These are phyloP conservation scores for Ypsolopha sequella DNA, from an alignment of 2,888 invertebrate genomes.

Conservation along the genomic window DNA sequence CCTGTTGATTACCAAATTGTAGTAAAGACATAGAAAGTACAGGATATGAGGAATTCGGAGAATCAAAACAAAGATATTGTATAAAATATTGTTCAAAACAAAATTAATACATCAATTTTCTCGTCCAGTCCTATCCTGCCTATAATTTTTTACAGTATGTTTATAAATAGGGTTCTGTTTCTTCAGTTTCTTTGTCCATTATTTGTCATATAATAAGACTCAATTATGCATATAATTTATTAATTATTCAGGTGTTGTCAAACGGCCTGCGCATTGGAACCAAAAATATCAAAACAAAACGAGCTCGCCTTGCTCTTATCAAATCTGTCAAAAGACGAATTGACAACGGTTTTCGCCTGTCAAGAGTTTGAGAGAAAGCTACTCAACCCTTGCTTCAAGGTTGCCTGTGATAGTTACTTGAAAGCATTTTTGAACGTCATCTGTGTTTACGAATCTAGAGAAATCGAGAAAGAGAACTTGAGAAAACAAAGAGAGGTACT, in stretches of 20 bases:
- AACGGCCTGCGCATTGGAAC: constrained; percentile 24
- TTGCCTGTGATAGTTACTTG: constrained; percentile 59
- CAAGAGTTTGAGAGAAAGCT: constrained; percentile 64
- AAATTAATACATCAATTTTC: too few relatives aligned
- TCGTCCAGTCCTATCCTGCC: background rate
- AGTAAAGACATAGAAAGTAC: too few relatives aligned
- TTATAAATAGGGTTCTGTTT: too few relatives aligned
- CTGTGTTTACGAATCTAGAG: constrained; percentile 42
- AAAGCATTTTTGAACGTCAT: constrained; percentile 42
- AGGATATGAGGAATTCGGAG: too few relatives aligned
- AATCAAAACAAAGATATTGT: too few relatives aligned
- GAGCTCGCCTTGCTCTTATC: constrained; percentile 42
- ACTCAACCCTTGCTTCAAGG: constrained; percentile 58
- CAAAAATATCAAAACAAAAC: constrained; percentile 38
- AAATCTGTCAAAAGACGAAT: constrained; percentile 40
- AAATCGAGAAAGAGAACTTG: constrained; percentile 38
- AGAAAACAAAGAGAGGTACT: constrained; percentile 33
- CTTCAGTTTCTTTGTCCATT: too few relatives aligned
- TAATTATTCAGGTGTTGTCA: constrained; percentile 44
- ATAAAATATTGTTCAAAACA: too few relatives aligned
- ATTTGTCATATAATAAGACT: too few relatives aligned
- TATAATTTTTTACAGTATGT: background rate
- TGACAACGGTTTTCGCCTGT: constrained; percentile 56
- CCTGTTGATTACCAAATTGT: too few relatives aligned
- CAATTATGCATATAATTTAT: background rate